Percentiles rank a stretch among this genome's conserved stretches.
These are phyloP conservation scores for Prolemur simus DNA, from an alignment of 2,113 vertebrate genomes.

Conservation along the genomic window DNA sequence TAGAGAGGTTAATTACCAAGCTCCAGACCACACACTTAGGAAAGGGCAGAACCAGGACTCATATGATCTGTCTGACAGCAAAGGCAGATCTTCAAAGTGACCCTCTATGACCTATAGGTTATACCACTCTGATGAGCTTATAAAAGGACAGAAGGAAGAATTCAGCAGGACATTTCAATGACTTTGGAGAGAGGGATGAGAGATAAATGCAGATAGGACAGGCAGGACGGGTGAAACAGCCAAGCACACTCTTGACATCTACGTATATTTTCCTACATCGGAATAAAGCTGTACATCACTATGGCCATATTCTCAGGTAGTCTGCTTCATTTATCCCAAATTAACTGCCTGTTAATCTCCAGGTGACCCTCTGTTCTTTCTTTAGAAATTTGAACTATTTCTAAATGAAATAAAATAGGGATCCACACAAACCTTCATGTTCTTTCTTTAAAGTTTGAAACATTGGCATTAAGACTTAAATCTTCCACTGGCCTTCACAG, in stretches of 20 bases:
- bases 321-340: conserved; percentile 11
- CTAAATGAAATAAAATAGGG: conserved; percentile 41
- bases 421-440: neutral
- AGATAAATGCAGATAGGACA: neutral
- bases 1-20: neutral
- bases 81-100: neutral
- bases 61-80: neutral
- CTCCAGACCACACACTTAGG: neutral
- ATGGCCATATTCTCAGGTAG: neutral
- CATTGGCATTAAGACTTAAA: conserved; percentile 62
- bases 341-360: neutral
- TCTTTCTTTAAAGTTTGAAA: conserved; percentile 49
- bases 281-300: neutral
- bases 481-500: conserved; percentile 57
- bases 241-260: neutral
- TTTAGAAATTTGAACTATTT: conserved; percentile 27
- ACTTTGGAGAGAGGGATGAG: neutral
- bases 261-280: too few relatives aligned
- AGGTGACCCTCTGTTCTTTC: neutral
- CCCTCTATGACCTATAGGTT: neutral
- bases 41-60: neutral
- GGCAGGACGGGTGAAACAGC: neutral
- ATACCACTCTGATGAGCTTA: neutral
- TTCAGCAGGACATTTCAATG: accelerated
- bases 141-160: neutral